phyloP scores from a whole-genome alignment of 2,797 vertebrate species.

The Sebastes variabilis region DNA sequence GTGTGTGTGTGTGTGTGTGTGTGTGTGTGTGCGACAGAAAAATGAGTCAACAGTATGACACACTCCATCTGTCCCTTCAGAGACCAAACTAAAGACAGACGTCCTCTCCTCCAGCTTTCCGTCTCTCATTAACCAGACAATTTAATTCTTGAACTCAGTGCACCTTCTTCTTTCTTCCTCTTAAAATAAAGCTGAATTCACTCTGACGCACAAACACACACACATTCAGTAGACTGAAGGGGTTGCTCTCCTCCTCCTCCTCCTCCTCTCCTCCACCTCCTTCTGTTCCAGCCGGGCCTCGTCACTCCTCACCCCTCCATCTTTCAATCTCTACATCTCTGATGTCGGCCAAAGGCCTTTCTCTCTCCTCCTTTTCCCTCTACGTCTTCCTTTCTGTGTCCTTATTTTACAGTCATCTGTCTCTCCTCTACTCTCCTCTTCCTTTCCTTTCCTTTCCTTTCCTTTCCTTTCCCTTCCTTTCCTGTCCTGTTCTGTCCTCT shows the following conservation, averaged over 20 bases:
- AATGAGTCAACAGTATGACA: conserved; percentile 66
- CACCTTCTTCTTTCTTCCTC: conserved; percentile 39
- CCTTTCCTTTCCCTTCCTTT: background rate
- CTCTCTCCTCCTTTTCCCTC: background rate
- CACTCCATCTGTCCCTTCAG: conserved; percentile 53
- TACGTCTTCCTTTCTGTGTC: background rate
- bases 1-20: conserved; percentile 34
- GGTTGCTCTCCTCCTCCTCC: conserved; percentile 35
- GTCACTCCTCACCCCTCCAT: conserved; percentile 49
- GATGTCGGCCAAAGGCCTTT: conserved; percentile 34
- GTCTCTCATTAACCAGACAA: conserved; percentile 43
- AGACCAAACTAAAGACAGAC: conserved; percentile 51
- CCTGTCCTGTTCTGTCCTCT: background rate
- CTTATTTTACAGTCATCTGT: background rate
- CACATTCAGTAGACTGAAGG: conserved; percentile 33
- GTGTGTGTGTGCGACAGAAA: conserved; percentile 37
- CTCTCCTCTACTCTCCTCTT: background rate
- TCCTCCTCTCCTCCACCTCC: conserved; percentile 16
- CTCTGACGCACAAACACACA: conserved; percentile 5
- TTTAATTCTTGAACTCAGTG: conserved; percentile 57
- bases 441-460: accelerated
- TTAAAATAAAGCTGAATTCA: conserved; percentile 37
- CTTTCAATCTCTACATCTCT: conserved; percentile 25
- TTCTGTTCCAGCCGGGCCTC: conserved; percentile 33
- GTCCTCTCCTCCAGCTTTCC: conserved; percentile 41